Evolutionary conservation across 1,140 invertebrate species (phyloP).

Genomic region (Drosophila guanche): DNA sequence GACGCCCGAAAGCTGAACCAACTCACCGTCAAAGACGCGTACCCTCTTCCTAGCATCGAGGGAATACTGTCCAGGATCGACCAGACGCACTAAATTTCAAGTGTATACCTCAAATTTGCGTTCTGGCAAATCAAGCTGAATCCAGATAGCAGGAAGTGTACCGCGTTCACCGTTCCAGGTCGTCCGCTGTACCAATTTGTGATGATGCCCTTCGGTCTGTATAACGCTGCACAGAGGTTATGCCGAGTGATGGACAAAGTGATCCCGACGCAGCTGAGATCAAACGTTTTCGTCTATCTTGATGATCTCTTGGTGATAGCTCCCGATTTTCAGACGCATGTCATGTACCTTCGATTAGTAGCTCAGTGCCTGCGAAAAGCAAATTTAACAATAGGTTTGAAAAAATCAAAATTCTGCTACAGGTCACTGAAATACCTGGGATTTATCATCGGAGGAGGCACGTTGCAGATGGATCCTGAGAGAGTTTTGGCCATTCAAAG

Average conservation of each 20-base stretch:
- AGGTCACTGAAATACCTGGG: constrained; percentile 33
- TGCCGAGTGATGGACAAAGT: constrained; percentile 7
- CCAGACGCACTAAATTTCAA: too few relatives aligned
- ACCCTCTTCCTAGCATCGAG: too few relatives aligned
- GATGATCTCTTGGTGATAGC: constrained; percentile 4
- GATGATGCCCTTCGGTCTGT: too few relatives aligned
- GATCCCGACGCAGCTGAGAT: background rate
- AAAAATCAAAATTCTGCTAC: constrained; percentile 83
- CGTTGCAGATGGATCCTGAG: constrained; percentile 29
- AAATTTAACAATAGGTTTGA: constrained; percentile 83
- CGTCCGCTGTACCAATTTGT: too few relatives aligned
- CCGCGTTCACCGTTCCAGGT: too few relatives aligned
- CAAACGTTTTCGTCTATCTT: constrained; percentile 3
- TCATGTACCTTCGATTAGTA: background rate
- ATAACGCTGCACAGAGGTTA: constrained; percentile 6
- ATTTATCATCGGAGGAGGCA: constrained; percentile 22
- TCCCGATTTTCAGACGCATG: background rate
- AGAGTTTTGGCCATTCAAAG: constrained; percentile 40
- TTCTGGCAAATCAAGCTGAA: too few relatives aligned
- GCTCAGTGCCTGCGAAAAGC: constrained; percentile 14
- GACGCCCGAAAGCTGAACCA: too few relatives aligned
- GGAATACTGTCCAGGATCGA: too few relatives aligned
- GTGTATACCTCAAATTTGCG: too few relatives aligned
- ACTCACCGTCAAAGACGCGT: too few relatives aligned
- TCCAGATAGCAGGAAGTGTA: too few relatives aligned